phyloP scores from a whole-genome alignment of 2,113 vertebrate genomes.

The Lampris incognitus region DNA sequence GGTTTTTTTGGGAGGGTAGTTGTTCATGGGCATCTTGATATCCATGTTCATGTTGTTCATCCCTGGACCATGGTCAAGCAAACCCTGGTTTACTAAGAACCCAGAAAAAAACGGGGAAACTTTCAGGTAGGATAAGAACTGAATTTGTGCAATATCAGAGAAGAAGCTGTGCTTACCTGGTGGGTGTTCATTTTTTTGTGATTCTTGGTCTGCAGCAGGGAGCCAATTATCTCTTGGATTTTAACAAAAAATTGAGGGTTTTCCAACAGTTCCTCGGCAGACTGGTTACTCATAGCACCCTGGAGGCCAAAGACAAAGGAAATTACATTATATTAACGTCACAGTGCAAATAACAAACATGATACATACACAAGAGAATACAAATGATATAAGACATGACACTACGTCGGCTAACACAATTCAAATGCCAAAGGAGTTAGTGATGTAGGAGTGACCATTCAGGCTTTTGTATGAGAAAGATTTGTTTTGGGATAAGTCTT shows the following conservation, averaged over 20 bases:
- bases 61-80: constrained; percentile 86
- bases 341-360: too few relatives aligned
- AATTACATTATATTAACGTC: too few relatives aligned
- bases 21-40: constrained; percentile 88
- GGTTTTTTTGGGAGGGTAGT: constrained; percentile 86
- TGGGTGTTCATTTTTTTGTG: constrained; percentile 70
- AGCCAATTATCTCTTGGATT: constrained; percentile 91
- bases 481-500: neutral
- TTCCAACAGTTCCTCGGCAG: constrained; percentile 91
- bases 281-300: constrained; percentile 88
- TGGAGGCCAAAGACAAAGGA: constrained; percentile 24
- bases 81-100: constrained; percentile 80
- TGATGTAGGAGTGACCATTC: neutral
- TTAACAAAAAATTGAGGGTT: constrained; percentile 92
- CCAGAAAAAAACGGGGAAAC: neutral
- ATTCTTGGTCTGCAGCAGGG: constrained; percentile 84
- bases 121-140: neutral
- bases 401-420: neutral
- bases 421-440: neutral
- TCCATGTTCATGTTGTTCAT: constrained; percentile 78
- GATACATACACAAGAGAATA: too few relatives aligned
- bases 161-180: constrained; percentile 64
- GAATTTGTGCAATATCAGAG: neutral
- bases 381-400: too few relatives aligned
- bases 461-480: neutral